Base-by-base conservation (phyloP, 2,113 vertebrate species). In the Cyprinodon variegatus region DNA sequence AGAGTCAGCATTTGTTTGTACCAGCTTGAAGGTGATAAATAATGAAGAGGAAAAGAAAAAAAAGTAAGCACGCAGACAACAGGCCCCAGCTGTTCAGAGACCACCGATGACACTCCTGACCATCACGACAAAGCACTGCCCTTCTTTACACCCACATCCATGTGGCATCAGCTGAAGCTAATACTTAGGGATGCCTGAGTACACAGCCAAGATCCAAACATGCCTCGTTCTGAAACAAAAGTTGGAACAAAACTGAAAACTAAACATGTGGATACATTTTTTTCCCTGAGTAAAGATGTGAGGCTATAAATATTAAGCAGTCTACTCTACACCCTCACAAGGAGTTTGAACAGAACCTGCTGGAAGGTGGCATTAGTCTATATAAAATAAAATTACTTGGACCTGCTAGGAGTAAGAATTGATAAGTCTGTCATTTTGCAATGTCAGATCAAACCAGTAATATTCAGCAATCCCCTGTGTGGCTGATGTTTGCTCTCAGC, bases 281-380 rank as follows among this genome's bases (percentile, higher is more conserved):
- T 70, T 46, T 36, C 60, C 46, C 39, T 72, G 63, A 65, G 71
- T 15, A 6, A 70, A 80, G 72, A 68, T 74, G 74, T 66, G 73
- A 82, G 71, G 77, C 80, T 90, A 90, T 92, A 92, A 88, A 90
- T 92, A 83, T 84, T 73, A 79, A 64, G 70, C 61, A 11, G 61
- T 11, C 48, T 77, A 71, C 29, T 37, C 72, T n/a, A 10, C 14
- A 57, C 17, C 43, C 22, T 82, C 81, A 85, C 38, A 78, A 63
- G 13, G 61, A 71, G 73, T 63, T 68, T 4, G 41, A 75, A 43
- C 81, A 65, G 84, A 68, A 43, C 65, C 40, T 40, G 60, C 68
- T 62, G 61, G 68, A 77, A 50, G 53, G 43, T 75, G 40, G 45
- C 36, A n/a, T 8, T 1, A 72, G 61, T 82, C 48, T 77, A 37